phyloP scores from a whole-genome alignment of 2,888 invertebrate genomes.

The Thysanoteuthis rhombus region DNA sequence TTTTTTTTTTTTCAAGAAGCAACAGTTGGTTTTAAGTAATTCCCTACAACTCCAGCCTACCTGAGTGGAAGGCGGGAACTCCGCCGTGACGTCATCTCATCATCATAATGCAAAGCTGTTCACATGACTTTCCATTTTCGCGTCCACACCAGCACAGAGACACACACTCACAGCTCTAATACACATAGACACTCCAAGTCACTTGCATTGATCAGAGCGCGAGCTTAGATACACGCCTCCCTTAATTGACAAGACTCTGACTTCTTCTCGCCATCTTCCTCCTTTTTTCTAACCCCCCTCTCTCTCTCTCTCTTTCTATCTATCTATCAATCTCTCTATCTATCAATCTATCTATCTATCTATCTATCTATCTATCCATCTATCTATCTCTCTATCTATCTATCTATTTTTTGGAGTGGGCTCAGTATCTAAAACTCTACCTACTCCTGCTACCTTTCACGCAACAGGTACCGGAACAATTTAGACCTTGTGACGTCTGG shows the following conservation, averaged over 20 bases:
- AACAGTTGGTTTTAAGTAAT: not conserved
- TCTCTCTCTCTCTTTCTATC: not conserved
- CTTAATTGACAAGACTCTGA: not conserved
- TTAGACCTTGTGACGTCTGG: not conserved
- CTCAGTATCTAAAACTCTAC: not conserved
- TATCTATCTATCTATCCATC: not conserved
- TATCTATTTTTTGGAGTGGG: not conserved
- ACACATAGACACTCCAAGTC: not conserved
- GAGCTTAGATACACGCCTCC: not conserved
- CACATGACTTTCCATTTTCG: not conserved
- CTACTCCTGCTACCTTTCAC: not conserved
- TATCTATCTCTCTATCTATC: too few relatives aligned
- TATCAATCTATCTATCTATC: not conserved
- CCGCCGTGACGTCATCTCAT: not conserved
- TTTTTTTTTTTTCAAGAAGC: not conserved
- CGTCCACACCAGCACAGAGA: not conserved
- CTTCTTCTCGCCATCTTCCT: not conserved
- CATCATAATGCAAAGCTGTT: not conserved
- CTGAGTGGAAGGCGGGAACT: not conserved
- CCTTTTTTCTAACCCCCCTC: not conserved
- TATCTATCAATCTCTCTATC: rapidly evolving
- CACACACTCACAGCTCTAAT: not conserved
- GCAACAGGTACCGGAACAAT: not conserved
- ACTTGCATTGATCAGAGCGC: not conserved
- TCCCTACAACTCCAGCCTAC: not conserved